A percentile compares a stretch with the other conserved stretches of the same genome.
Evolutionary conservation across 2,888 invertebrate species (phyloP).

Genomic region (Melieria omissa): DNA sequence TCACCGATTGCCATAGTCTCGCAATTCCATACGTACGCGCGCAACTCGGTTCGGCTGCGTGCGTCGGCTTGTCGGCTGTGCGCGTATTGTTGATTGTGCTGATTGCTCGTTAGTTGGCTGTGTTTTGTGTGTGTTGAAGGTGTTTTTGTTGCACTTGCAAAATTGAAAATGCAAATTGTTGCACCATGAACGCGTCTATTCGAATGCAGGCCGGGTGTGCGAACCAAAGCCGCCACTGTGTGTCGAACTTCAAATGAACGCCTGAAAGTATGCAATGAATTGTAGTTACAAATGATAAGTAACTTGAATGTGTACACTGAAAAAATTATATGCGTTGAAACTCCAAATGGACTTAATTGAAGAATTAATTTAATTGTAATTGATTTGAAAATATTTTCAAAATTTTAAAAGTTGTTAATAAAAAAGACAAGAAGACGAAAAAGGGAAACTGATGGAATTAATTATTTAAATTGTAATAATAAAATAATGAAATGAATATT

Average conservation of each 20-base stretch:
- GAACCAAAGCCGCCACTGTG: conserved; percentile 12
- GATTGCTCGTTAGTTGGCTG: conserved; percentile 23
- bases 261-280: conserved; percentile 22
- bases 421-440: background rate
- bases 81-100: background rate
- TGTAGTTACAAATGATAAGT: background rate
- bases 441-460: too few relatives aligned
- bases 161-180: conserved; percentile 15
- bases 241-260: background rate
- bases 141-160: background rate
- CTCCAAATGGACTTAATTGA: background rate
- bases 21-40: background rate
- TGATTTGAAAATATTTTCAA: background rate
- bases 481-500: too few relatives aligned
- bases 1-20: background rate
- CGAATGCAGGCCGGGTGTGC: background rate
- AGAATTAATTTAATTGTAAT: conserved; percentile 13
- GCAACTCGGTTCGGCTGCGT: background rate
- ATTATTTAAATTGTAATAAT: too few relatives aligned
- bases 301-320: background rate
- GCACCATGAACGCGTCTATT: background rate
- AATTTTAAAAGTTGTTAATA: background rate
- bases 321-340: background rate
- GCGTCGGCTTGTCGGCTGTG: background rate
- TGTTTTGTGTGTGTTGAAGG: background rate